Base-by-base conservation (phyloP, 1,140 invertebrate genomes). In the Magallana gigas region DNA sequence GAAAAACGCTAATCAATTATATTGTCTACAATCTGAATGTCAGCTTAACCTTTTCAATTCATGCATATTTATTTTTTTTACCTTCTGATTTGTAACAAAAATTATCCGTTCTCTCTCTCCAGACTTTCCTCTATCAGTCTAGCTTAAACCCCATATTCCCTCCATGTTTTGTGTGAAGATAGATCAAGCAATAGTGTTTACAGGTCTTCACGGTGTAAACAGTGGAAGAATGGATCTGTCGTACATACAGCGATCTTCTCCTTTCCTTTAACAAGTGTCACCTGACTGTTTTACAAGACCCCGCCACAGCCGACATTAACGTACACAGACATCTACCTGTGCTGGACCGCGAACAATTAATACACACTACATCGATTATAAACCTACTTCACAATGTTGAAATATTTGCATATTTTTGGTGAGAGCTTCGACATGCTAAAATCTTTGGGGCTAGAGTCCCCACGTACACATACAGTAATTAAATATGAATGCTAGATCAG, bases 361-460 rank as follows among this genome's bases (percentile, higher is more conserved):
- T 23, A 76, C 68, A 76, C 68, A 76, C 68, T 11, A 76, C 68
- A 76, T 76, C 68, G 68, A 76, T 76, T 76, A 48, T 48, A 76
- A 76, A 76, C 23, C 68, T 36, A 76, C 68, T 76, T 29, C 8
- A 76, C 68, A 76, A 76, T 76, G 68, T 29, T 29, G 68, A 76
- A 76, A 76, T 76, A 76, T 76, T 76, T 76, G 29, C 68, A 76
- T 76, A 76, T 29, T 76, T 48, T 76, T 76, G 11, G 68, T 29
- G 68, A 76, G 68, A 76, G 68, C 7, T 76, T 18, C 36, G 29
- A 76, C 68, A 76, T 11, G 36, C 23, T 71, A 23, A 48, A 29
- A 76, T 71, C 68, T 76, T 48, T 76, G 23, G 36, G 23, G 23
- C 23, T 76, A 11, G 23, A 23, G 68, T 76, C 68, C 23, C 2